Percentiles rank a stretch among this genome's conserved stretches.
Evolutionary conservation across 2,113 vertebrate species (phyloP).

Genomic region (Microcebus lehilahytsara): DNA sequence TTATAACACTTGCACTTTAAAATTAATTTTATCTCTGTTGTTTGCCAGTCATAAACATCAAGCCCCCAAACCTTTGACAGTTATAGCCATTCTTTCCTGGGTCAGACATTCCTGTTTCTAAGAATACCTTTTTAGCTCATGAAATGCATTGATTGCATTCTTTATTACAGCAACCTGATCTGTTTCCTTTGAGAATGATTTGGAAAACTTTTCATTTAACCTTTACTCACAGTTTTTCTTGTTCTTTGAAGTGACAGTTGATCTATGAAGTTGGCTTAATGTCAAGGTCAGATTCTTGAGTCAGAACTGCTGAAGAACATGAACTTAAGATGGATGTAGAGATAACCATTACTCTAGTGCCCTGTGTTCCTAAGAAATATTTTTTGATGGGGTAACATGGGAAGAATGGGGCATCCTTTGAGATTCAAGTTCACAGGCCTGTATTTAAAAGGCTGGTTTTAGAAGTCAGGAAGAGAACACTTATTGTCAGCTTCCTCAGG

Average conservation of each 20-base stretch:
- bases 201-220: constrained; percentile 22
- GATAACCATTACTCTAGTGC: background rate
- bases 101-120: background rate
- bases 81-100: background rate
- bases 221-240: constrained; percentile 46
- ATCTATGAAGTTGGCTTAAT: background rate
- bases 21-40: background rate
- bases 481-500: background rate
- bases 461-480: background rate
- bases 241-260: background rate
- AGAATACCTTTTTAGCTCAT: background rate
- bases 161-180: background rate
- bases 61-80: background rate
- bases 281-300: constrained; percentile 40
- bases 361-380: background rate
- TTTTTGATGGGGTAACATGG: background rate
- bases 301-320: background rate
- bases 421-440: background rate
- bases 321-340: background rate
- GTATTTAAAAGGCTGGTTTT: background rate
- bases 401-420: background rate
- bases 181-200: background rate
- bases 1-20: background rate
- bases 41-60: background rate
- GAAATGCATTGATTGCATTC: background rate